Evolutionary conservation across 1,140 invertebrate genomes (phyloP).

Genomic region (Macrobrachium rosenbergii): DNA sequence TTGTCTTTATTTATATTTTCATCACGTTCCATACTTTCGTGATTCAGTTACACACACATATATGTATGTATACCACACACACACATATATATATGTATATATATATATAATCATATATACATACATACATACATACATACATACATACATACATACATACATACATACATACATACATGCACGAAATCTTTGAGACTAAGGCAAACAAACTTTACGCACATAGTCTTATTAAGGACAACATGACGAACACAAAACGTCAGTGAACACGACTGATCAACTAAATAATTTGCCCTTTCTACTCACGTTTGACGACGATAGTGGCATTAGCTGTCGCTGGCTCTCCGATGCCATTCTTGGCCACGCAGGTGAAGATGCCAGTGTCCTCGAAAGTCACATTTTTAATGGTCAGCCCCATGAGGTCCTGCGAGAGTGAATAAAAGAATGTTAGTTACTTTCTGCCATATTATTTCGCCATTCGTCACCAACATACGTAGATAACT

Average conservation of each 20-base stretch:
- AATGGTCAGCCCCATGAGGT: slow-evolving; percentile 72
- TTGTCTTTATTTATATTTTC: too few species aligned
- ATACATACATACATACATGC: slow-evolving; percentile 1
- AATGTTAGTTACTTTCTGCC: background rate
- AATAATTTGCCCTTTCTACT: slow-evolving; percentile 70
- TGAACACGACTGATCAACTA: background rate
- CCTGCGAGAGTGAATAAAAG: slow-evolving; percentile 10
- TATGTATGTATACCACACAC: too few species aligned
- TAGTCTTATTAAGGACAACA: too few species aligned
- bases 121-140: background rate
- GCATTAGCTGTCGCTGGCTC: slow-evolving; percentile 74
- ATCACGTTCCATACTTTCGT: too few species aligned
- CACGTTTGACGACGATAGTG: slow-evolving; percentile 86
- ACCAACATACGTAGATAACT: too few species aligned
- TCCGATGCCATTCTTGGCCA: slow-evolving; percentile 93
- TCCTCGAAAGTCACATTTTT: slow-evolving; percentile 84
- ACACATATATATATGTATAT: too few species aligned
- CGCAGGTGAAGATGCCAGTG: slow-evolving; percentile 90
- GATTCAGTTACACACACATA: too few species aligned
- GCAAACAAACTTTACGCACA: background rate
- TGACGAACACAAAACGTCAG: too few species aligned
- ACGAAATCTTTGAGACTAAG: too few species aligned
- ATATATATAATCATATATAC: too few species aligned
- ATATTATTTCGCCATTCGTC: background rate
- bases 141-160: background rate